Percentiles rank a stretch among this genome's conserved stretches.
phyloP scores from a whole-genome alignment of 2,113 vertebrate genomes.

The Callopanchax toddi region DNA sequence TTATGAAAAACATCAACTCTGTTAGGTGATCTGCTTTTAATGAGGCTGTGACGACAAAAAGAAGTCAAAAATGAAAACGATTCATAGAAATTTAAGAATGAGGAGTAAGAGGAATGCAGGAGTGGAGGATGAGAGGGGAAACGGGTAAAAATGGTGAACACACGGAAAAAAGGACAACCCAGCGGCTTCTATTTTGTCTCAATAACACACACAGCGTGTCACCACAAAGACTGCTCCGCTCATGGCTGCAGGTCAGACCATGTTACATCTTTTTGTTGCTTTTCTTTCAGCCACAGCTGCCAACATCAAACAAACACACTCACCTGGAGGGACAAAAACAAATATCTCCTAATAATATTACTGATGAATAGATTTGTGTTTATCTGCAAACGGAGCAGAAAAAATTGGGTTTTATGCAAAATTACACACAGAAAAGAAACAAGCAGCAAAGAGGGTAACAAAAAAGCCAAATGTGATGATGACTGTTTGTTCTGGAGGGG shows the following conservation, averaged over 20 bases:
- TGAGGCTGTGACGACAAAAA: conserved; percentile 29
- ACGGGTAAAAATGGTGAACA: conserved; percentile 19
- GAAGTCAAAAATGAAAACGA: neutral
- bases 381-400: neutral
- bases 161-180: conserved; percentile 49
- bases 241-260: conserved; percentile 41
- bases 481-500: conserved; percentile 34
- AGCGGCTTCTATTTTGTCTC: conserved; percentile 35
- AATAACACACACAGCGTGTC: conserved; percentile 38
- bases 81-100: conserved; percentile 21
- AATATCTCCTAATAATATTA: conserved; percentile 2
- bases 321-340: conserved; percentile 18
- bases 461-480: conserved; percentile 16
- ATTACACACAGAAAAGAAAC: neutral
- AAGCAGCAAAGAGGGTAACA: conserved; percentile 16
- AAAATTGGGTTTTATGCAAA: too few species aligned
- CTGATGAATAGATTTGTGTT: neutral
- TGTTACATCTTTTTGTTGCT: conserved; percentile 17
- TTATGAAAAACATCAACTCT: conserved; percentile 8
- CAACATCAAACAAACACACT: conserved; percentile 21
- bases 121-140: conserved; percentile 11
- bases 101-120: neutral
- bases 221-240: conserved; percentile 48
- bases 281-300: conserved; percentile 25
- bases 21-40: conserved; percentile 27